Evolutionary conservation across 2,113 vertebrate species (phyloP).

Genomic region (Poeciliopsis retropinna): DNA sequence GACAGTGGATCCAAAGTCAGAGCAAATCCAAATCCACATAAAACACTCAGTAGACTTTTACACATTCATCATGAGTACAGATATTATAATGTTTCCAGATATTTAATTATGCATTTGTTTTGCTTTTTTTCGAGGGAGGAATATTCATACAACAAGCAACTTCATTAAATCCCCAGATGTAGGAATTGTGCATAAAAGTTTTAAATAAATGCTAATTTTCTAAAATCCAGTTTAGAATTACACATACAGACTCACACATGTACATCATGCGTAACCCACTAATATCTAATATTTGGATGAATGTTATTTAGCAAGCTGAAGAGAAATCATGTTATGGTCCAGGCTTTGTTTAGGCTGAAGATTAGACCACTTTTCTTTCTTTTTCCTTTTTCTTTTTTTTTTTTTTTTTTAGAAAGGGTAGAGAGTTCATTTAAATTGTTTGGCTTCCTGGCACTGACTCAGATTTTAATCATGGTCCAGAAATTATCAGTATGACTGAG

Average conservation of each 20-base stretch:
- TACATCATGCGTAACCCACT: no score
- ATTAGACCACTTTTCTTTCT: not conserved
- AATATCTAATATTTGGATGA: no score
- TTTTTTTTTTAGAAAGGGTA: not conserved
- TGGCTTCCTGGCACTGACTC: not conserved
- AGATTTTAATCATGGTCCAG: not conserved
- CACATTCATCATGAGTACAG: no score
- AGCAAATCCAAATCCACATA: not conserved
- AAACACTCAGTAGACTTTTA: no score
- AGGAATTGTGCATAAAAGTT: not conserved
- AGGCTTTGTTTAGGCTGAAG: not conserved
- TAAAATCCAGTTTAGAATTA: not conserved
- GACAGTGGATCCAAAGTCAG: not conserved
- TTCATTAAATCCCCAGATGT: not conserved
- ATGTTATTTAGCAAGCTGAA: no score
- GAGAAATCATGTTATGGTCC: no score
- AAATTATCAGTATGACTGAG: not conserved
- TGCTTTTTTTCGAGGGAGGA: no score
- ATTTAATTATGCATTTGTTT: not conserved
- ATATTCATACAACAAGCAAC: not conserved
- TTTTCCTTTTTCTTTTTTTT: no score
- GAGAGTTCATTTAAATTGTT: not conserved
- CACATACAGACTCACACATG: not conserved
- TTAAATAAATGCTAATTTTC: not conserved
- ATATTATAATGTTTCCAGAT: no score